These are phyloP conservation scores for Habrosyne pyritoides DNA, from an alignment of 2,888 invertebrate species.

Conservation along the genomic window DNA sequence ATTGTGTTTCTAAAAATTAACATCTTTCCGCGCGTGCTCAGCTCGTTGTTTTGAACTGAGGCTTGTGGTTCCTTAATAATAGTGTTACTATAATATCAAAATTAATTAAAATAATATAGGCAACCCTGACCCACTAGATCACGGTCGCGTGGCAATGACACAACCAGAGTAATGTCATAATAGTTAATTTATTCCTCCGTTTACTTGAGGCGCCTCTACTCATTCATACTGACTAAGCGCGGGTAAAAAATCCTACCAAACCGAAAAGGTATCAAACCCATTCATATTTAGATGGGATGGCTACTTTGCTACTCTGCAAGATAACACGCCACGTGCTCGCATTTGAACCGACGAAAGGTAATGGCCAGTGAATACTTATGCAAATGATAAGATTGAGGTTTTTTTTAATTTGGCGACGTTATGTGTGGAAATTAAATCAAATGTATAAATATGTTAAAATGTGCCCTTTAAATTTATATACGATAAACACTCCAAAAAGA, in stretches of 20 bases:
- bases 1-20: no score
- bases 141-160: slow-evolving; percentile 14
- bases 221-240: neutral
- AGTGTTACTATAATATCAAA: no score
- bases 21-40: no score
- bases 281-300: neutral
- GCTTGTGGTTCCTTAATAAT: no score
- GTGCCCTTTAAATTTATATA: neutral
- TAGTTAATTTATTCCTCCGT: slow-evolving; percentile 38
- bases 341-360: neutral
- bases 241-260: neutral
- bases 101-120: slow-evolving; percentile 15
- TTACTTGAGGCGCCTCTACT: slow-evolving; percentile 18
- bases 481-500: neutral
- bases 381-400: neutral
- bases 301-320: neutral
- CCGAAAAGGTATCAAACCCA: neutral
- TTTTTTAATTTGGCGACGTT: neutral
- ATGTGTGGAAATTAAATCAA: neutral
- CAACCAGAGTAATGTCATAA: slow-evolving; percentile 32
- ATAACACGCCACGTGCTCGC: neutral
- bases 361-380: neutral
- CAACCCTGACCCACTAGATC: slow-evolving; percentile 40
- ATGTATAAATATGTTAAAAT: neutral
- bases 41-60: no score